Percentiles rank a stretch among this genome's conserved stretches.
Conservation (phyloP, 2,113 vertebrate species). For the Anoura caudifer region DNA sequence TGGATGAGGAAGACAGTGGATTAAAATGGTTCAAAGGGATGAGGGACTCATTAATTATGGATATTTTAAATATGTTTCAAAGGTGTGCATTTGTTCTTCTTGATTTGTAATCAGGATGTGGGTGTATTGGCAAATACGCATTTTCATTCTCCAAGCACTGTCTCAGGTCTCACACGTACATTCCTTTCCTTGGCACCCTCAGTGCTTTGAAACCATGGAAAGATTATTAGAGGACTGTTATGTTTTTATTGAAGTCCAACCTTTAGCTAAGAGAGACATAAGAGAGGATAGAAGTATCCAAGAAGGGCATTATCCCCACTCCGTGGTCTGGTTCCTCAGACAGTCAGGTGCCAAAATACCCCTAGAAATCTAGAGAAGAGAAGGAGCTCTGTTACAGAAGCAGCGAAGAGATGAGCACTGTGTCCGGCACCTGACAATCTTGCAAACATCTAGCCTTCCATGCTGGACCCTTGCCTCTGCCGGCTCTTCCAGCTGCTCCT, state of each 20-base stretch:
- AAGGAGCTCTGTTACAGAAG: not conserved
- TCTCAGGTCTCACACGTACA: not conserved
- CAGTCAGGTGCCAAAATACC: not conserved
- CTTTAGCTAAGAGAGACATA: not conserved
- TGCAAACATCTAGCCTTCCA: not conserved
- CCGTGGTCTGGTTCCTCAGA: not conserved
- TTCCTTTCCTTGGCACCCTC: not conserved
- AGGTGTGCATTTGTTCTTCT: not conserved
- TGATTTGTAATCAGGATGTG: not conserved
- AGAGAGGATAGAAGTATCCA: not conserved
- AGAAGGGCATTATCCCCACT: not conserved
- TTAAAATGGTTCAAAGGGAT: not conserved
- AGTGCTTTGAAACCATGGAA: not conserved
- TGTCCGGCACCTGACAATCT: not conserved
- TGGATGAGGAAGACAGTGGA: not conserved
- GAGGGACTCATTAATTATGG: not conserved
- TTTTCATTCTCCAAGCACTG: not conserved
- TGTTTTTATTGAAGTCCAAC: not conserved
- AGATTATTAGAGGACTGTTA: not conserved
- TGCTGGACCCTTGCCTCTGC: not conserved
- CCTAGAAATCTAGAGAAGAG: not conserved
- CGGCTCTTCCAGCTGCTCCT: not conserved
- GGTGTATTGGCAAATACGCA: not conserved
- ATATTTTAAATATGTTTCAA: not conserved
- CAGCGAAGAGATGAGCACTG: not conserved